Percentiles rank a stretch among this genome's conserved stretches.
Conservation (phyloP, 2,113 vertebrate genomes). For the Genyomyrus donnyi region DNA sequence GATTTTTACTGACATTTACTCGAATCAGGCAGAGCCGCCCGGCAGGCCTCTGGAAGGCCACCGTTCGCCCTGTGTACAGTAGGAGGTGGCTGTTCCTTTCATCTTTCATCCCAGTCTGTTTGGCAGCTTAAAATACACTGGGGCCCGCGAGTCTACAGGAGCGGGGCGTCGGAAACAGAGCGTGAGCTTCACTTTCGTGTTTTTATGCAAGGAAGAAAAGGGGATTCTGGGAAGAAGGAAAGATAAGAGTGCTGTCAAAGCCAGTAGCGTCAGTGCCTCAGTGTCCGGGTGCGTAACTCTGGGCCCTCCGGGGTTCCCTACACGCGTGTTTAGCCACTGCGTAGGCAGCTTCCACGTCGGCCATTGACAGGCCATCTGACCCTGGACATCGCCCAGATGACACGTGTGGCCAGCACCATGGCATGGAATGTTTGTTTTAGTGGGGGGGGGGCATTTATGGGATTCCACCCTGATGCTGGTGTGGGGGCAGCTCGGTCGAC, state of each 20-base stretch:
- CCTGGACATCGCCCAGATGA: background rate
- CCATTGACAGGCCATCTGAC: background rate
- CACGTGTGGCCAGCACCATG: background rate
- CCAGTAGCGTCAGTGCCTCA: background rate
- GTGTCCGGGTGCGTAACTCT: background rate
- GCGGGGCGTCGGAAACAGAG: background rate
- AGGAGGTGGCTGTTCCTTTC: background rate
- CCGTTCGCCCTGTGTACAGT: background rate
- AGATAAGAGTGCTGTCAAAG: background rate
- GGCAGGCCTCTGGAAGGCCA: background rate
- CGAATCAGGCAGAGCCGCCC: background rate
- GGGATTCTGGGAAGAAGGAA: background rate
- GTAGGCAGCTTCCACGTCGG: background rate
- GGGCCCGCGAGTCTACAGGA: background rate
- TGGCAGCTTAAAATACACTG: constrained; percentile 17
- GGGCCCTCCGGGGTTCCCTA: background rate
- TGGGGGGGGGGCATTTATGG: background rate
- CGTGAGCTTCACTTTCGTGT: background rate
- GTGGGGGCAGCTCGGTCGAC: background rate
- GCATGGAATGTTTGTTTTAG: constrained; percentile 14
- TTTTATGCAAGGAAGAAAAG: background rate
- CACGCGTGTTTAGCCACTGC: background rate
- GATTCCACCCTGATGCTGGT: background rate
- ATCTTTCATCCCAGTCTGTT: background rate
- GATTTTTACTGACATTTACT: constrained; percentile 23